Evolutionary conservation across 2,888 invertebrate species (phyloP).

Genomic region (Opisthograptis luteolata): DNA sequence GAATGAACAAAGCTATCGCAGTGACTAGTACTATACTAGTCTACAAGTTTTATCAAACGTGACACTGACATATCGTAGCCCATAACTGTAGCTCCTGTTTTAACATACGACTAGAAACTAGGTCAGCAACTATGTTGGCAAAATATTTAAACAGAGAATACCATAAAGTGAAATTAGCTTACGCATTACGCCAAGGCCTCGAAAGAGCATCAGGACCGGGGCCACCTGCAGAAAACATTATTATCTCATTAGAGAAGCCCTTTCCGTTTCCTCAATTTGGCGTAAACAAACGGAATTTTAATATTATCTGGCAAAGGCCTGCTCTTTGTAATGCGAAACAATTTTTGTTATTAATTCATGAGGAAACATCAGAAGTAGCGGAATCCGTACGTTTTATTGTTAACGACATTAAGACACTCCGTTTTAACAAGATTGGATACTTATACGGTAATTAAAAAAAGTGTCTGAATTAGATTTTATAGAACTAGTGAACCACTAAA

Average conservation of each 20-base stretch:
- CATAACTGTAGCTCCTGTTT: too few relatives aligned
- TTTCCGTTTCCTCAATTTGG: constrained; percentile 66
- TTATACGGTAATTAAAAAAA: too few relatives aligned
- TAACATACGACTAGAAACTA: not conserved
- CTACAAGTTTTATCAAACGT: too few relatives aligned
- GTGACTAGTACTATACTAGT: too few relatives aligned
- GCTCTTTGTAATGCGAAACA: constrained; percentile 52
- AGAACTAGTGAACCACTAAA: too few relatives aligned
- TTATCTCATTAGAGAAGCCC: constrained; percentile 72
- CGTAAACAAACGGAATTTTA: constrained; percentile 71
- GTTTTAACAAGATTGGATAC: too few relatives aligned
- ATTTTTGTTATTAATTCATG: constrained; percentile 47
- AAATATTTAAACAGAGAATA: constrained; percentile 5
- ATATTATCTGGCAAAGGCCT: constrained; percentile 57
- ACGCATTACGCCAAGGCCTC: constrained; percentile 20
- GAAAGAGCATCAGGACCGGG: constrained; percentile 23
- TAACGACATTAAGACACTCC: constrained; percentile 9
- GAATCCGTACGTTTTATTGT: constrained; percentile 16
- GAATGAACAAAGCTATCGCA: too few relatives aligned
- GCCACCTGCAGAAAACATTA: constrained; percentile 54
- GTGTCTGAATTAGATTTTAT: not conserved
- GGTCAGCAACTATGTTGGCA: not conserved
- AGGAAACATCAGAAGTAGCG: constrained; percentile 21
- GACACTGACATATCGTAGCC: too few relatives aligned
- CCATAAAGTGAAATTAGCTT: constrained; percentile 24